phyloP scores from a whole-genome alignment of 2,888 invertebrate species.

The Aradus depressus region DNA sequence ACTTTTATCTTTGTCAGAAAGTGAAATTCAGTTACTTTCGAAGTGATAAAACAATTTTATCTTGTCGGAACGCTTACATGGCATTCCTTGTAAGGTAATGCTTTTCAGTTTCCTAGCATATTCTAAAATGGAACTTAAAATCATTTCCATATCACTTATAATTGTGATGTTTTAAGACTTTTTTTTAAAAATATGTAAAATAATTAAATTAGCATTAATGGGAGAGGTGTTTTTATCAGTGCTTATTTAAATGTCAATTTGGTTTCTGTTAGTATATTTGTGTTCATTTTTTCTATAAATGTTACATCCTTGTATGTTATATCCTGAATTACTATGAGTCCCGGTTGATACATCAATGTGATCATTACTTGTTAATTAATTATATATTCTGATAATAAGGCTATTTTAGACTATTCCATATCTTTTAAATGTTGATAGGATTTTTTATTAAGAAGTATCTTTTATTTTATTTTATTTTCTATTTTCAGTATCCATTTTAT shows the following conservation, averaged over 20 bases:
- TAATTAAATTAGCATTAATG: slow-evolving; percentile 11
- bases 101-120: not conserved
- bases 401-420: not conserved
- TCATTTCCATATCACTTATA: slow-evolving; percentile 17
- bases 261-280: too few relatives aligned
- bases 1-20: too few relatives aligned
- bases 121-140: slow-evolving; percentile 14
- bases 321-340: too few relatives aligned
- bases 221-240: slow-evolving; percentile 14
- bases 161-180: slow-evolving; percentile 19
- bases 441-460: not conserved
- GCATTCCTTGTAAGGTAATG: slow-evolving; percentile 18
- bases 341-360: too few relatives aligned
- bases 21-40: too few relatives aligned
- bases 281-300: too few relatives aligned
- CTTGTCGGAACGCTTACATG: slow-evolving; percentile 14
- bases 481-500: not conserved
- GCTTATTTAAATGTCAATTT: slow-evolving; percentile 17
- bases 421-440: not conserved
- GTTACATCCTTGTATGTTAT: too few relatives aligned
- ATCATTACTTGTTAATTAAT: too few relatives aligned
- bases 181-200: slow-evolving; percentile 7
- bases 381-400: not conserved
- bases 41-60: too few relatives aligned
- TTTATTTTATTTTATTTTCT: not conserved